Conservation (phyloP, 2,797 vertebrate species). For the Serranus cabrilla region DNA sequence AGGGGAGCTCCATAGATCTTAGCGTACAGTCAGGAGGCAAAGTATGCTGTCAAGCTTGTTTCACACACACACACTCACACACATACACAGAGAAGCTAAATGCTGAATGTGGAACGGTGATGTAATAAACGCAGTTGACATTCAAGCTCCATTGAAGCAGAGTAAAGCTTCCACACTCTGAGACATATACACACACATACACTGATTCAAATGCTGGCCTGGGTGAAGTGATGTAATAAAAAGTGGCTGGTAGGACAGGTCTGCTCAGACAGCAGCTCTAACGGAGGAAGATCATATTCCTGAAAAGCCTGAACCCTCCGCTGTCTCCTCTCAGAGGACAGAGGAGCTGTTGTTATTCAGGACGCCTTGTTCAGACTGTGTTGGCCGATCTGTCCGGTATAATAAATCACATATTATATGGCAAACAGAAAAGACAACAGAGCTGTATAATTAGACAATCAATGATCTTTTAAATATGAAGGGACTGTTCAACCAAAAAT, state of each 20-base stretch:
- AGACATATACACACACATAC: not conserved
- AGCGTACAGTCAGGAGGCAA: slow-evolving; percentile 13
- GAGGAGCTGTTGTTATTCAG: slow-evolving; percentile 61
- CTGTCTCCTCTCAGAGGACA: slow-evolving; percentile 64
- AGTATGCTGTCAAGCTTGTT: not conserved
- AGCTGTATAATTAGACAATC: slow-evolving; percentile 1
- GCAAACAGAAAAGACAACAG: slow-evolving; percentile 1
- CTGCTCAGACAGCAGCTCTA: slow-evolving; percentile 58
- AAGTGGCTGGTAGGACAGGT: slow-evolving; percentile 26
- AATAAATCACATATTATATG: slow-evolving; percentile 24
- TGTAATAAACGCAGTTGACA: slow-evolving; percentile 43
- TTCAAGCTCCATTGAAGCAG: slow-evolving; percentile 20
- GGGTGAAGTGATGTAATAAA: slow-evolving; percentile 36
- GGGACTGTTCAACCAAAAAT: slow-evolving; percentile 9
- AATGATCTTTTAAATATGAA: slow-evolving; percentile 26
- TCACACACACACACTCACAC: slow-evolving; percentile 8
- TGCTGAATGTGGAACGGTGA: slow-evolving; percentile 14
- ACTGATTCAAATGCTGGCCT: slow-evolving; percentile 24
- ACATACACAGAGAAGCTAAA: not conserved
- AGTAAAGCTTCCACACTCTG: not conserved
- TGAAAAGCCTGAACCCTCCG: slow-evolving; percentile 51
- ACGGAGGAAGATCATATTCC: slow-evolving; percentile 62
- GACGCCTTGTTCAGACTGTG: slow-evolving; percentile 20
- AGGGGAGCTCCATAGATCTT: slow-evolving; percentile 19
- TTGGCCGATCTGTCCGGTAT: slow-evolving; percentile 11